Conservation (phyloP, 2,113 vertebrate species). For the Rhizomys pruinosus region DNA sequence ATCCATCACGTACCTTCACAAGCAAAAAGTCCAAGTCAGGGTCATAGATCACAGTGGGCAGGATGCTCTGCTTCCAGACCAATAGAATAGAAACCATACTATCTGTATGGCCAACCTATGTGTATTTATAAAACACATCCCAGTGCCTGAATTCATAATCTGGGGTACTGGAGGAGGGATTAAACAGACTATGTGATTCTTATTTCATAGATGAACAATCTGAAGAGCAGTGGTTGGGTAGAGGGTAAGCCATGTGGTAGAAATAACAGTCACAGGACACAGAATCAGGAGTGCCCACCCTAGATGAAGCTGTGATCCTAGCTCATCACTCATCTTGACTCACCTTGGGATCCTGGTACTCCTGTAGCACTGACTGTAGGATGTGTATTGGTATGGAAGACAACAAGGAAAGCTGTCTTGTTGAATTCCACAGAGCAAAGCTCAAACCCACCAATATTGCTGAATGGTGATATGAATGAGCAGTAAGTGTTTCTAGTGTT, state of each 20-base stretch:
- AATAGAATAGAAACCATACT: neutral
- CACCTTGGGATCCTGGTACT: neutral
- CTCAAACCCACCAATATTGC: neutral
- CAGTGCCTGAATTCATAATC: neutral
- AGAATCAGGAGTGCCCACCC: neutral
- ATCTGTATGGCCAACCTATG: neutral
- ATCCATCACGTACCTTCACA: neutral
- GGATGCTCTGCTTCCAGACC: neutral
- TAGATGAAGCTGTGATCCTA: neutral
- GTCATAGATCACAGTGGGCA: neutral
- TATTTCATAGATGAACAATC: neutral
- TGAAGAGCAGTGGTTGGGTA: neutral
- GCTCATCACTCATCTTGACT: fast-evolving
- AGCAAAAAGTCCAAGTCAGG: neutral
- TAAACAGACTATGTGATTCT: neutral
- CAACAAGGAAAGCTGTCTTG: neutral
- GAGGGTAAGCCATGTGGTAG: neutral
- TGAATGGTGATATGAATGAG: fast-evolving
- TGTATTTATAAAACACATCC: neutral
- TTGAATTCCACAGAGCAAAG: neutral
- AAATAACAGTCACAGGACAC: neutral
- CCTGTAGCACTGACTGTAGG: neutral
- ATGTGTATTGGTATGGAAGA: neutral
- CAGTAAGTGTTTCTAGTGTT: fast-evolving
- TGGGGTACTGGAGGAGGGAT: too few species aligned